Percentiles rank a stretch among this genome's conserved stretches.
These are phyloP conservation scores for Ennomos quercinarius DNA, from an alignment of 2,888 invertebrate genomes.

Conservation along the genomic window DNA sequence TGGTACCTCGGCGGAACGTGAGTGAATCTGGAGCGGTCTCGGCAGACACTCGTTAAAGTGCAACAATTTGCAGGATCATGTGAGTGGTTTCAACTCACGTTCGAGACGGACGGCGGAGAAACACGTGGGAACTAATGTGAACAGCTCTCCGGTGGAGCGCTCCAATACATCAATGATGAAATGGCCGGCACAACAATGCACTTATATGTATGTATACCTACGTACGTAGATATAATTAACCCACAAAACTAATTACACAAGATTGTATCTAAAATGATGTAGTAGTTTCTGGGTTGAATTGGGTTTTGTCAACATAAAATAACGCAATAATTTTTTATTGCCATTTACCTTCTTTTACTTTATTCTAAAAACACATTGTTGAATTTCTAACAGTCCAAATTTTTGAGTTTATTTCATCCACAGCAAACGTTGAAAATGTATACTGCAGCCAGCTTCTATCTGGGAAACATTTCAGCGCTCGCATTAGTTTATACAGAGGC, in stretches of 20 bases:
- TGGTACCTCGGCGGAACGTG: conserved; percentile 50
- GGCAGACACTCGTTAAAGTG: conserved; percentile 68
- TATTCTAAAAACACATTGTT: no score
- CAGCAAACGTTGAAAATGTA: conserved; percentile 41
- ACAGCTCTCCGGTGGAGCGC: background rate
- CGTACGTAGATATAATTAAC: background rate
- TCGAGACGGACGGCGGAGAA: conserved; percentile 24
- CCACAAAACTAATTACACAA: background rate
- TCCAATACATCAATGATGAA: conserved; percentile 1
- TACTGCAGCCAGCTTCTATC: conserved; percentile 31
- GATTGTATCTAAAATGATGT: background rate
- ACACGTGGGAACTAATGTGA: conserved; percentile 11
- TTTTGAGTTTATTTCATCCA: conserved; percentile 15
- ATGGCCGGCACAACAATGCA: background rate
- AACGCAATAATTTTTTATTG: no score
- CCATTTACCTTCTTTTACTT: no score
- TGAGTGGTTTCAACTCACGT: conserved; percentile 46
- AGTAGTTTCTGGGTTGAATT: no score
- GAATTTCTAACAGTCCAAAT: background rate
- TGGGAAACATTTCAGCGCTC: conserved; percentile 40
- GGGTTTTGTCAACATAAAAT: no score
- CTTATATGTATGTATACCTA: background rate
- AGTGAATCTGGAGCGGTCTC: conserved; percentile 64
- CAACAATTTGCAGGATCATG: conserved; percentile 65
- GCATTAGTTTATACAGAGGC: conserved; percentile 62